Evolutionary conservation across 2,113 vertebrate genomes (phyloP).

Genomic region (Trematomus loennbergii): DNA sequence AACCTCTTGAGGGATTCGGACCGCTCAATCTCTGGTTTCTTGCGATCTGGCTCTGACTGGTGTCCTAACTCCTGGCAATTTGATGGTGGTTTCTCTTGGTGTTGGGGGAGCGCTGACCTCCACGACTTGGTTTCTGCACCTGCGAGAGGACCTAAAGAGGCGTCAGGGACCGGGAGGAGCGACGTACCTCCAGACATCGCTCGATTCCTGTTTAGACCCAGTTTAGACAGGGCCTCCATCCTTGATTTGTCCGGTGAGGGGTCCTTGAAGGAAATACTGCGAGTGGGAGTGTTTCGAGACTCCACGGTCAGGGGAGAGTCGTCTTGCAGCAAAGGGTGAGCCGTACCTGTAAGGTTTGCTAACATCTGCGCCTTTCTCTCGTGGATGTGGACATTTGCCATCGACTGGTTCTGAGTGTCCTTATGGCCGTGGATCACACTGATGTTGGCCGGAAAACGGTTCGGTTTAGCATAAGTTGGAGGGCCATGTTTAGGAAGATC

Average conservation of each 20-base stretch:
- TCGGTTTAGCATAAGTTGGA: slow-evolving; percentile 78
- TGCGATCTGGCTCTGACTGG: slow-evolving; percentile 3
- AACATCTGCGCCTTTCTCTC: slow-evolving; percentile 90
- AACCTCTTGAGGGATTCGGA: slow-evolving; percentile 26
- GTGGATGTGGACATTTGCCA: slow-evolving; percentile 86
- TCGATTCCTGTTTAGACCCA: slow-evolving; percentile 78
- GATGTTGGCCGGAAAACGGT: slow-evolving; percentile 90
- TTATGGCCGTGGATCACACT: slow-evolving; percentile 81
- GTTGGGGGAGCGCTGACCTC: not conserved
- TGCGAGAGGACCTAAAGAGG: not conserved
- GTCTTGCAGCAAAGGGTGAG: slow-evolving; percentile 74
- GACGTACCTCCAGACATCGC: slow-evolving; percentile 57
- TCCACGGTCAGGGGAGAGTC: slow-evolving; percentile 54
- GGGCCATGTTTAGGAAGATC: slow-evolving; percentile 74
- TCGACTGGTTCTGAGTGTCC: slow-evolving; percentile 86
- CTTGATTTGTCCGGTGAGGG: slow-evolving; percentile 80
- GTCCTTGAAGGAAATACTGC: slow-evolving; percentile 86
- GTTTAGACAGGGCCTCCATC: slow-evolving; percentile 84
- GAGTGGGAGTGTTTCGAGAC: slow-evolving; percentile 67
- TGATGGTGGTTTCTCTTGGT: not conserved
- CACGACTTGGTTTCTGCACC: not conserved
- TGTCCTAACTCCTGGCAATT: not conserved
- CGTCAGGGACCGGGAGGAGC: not conserved
- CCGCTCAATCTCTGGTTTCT: slow-evolving; percentile 59
- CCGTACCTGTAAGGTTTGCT: slow-evolving; percentile 86